Evolutionary conservation across 2,888 invertebrate genomes (phyloP), one percentile per base, ranked within the genome.

Genomic region (Ferrisia virgata): DNA sequence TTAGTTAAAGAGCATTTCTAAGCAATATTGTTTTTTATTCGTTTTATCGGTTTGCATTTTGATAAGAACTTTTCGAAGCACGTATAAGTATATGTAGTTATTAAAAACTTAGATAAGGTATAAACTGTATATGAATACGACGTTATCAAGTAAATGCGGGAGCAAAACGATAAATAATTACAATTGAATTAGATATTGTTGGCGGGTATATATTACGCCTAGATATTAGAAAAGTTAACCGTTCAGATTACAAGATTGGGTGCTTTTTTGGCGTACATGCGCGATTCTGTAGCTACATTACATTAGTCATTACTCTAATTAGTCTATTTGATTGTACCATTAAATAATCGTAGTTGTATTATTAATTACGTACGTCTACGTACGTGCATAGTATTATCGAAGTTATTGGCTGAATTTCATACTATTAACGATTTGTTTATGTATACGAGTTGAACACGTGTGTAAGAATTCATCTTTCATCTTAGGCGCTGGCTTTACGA

Each of bases 251-350:
- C 22, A 22, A 53, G 53, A 64, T 28, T 64, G 64, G 28, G 15
- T 28, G 64, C 64, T 28, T 64, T 64, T 64, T 64, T 64, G 64
- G 64, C 64, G 64, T 28, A 64, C 64, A 28, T 28, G 64, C 64
- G 64, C 64, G 64, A 25, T 64, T 6, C 64, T 15, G 15, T n/a
- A n/a, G n/a, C n/a, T n/a, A n/a, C n/a, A 5, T 28, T 64, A 28
- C 28, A 64, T 64, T 64, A 64, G 64, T 64, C 64, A 64, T 64
- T 64, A 64, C 64, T 64, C 64, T 64, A 64, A 64, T 64, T 64
- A 64, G 64, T 15, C 28, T 64, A 28, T 64, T 64, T 28, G 28
- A 28, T 64, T 15, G 15, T 64, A 64, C 15, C 25, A 64, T 64
- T 64, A 58, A 58, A 58, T 25, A 64, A 64, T 28, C 28, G 64